These are phyloP conservation scores for Augiades crinisus DNA, from an alignment of 2,888 invertebrate species.

Conservation along the genomic window DNA sequence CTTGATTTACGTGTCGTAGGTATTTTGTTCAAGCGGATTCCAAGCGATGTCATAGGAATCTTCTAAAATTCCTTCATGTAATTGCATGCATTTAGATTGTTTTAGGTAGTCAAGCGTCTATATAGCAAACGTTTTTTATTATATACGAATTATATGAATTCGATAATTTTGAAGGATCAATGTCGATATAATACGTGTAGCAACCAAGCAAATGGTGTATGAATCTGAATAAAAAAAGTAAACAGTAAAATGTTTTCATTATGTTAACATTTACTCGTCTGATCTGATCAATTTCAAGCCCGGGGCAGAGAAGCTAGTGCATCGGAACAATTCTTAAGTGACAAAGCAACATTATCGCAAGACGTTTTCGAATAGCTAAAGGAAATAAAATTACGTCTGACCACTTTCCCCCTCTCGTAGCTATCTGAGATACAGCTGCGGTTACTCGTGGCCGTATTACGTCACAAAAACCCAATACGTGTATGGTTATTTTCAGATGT, in stretches of 20 bases:
- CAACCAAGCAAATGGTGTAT: too few species aligned
- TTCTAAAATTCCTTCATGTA: neutral
- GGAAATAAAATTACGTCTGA: slow-evolving; percentile 32
- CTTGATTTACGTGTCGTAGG: neutral
- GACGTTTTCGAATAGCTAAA: slow-evolving; percentile 25
- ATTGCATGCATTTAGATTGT: too few species aligned
- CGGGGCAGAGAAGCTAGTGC: slow-evolving; percentile 3
- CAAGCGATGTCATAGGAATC: neutral
- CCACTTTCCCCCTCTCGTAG: slow-evolving; percentile 25
- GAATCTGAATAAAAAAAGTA: too few species aligned
- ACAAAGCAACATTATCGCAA: slow-evolving; percentile 19
- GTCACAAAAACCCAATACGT: slow-evolving; percentile 53
- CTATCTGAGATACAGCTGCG: slow-evolving; percentile 27
- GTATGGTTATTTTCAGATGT: slow-evolving; percentile 62
- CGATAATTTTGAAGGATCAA: too few species aligned
- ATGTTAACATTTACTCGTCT: too few species aligned
- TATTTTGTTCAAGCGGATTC: neutral
- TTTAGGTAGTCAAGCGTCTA: too few species aligned
- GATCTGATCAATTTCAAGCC: too few species aligned
- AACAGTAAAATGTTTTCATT: too few species aligned
- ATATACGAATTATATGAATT: too few species aligned
- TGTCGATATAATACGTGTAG: too few species aligned
- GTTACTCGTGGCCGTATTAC: slow-evolving; percentile 40
- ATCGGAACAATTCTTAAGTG: slow-evolving; percentile 12
- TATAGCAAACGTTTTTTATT: too few species aligned